phyloP scores from a whole-genome alignment of 37 sponge, comb jelly and placozoan species.

The Spongia lamella region DNA sequence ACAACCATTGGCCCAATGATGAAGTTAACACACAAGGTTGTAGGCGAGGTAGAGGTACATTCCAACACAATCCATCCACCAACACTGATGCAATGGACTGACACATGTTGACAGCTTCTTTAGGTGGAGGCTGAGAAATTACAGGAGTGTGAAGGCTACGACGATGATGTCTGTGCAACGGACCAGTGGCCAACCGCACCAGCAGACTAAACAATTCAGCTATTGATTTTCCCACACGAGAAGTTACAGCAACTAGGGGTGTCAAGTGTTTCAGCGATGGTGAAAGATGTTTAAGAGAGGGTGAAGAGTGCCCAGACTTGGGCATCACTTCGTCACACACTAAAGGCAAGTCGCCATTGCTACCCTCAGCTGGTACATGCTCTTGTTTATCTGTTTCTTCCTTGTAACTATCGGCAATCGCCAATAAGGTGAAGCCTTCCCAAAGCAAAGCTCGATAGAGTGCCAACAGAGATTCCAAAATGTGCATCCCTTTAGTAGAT shows the following conservation, averaged over 20 bases:
- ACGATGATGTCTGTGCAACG: constrained; percentile 39
- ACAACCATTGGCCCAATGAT: constrained; percentile 52
- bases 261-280: constrained; percentile 50
- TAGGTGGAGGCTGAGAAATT: constrained; percentile 26
- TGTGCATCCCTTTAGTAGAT: constrained; percentile 7
- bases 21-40: constrained; percentile 16
- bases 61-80: constrained; percentile 54
- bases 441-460: constrained; percentile 82
- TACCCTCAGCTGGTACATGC: not conserved
- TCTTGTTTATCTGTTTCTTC: not conserved
- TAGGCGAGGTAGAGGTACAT: constrained; percentile 44
- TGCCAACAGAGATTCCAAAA: constrained; percentile 65
- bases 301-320: not conserved
- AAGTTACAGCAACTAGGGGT: constrained; percentile 61
- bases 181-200: constrained; percentile 55
- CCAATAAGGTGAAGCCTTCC: constrained; percentile 75
- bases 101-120: constrained; percentile 53
- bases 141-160: constrained; percentile 11
- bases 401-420: constrained; percentile 43
- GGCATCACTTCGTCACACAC: not conserved
- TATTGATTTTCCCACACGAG: constrained; percentile 66
- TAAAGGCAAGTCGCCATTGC: not conserved
- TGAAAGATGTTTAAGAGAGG: constrained; percentile 4
- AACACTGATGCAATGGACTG: constrained; percentile 49
- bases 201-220: constrained; percentile 78